Evolutionary conservation across 2,113 vertebrate species (phyloP).

Genomic region (Nyctibius bracteatus): DNA sequence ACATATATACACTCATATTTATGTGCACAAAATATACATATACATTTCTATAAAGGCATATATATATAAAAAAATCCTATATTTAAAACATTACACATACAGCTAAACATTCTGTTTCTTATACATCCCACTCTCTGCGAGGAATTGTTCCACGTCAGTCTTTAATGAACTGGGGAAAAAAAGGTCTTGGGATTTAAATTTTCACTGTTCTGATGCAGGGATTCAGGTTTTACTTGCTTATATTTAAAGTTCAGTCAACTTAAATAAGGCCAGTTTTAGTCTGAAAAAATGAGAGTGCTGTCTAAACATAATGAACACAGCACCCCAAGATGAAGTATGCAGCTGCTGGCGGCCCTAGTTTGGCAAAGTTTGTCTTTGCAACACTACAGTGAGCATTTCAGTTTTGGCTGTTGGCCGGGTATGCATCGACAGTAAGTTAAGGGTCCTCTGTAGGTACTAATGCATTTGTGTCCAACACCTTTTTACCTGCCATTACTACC

Average conservation of each 20-base stretch:
- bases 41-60: not conserved
- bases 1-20: not conserved
- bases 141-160: not conserved
- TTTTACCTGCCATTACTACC: not conserved
- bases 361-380: not conserved
- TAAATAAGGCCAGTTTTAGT: not conserved
- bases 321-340: not conserved
- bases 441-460: not conserved
- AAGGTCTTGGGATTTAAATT: not conserved
- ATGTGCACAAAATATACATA: not conserved
- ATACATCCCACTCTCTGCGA: not conserved
- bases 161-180: fast-evolving
- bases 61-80: not conserved
- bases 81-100: not conserved
- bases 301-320: not conserved
- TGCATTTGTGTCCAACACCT: fast-evolving
- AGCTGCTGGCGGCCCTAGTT: not conserved
- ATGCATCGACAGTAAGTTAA: not conserved
- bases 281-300: not conserved
- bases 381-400: not conserved
- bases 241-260: not conserved
- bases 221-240: not conserved
- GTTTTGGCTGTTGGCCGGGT: not conserved
- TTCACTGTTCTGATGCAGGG: not conserved
- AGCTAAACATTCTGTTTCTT: not conserved